Evolutionary conservation across 2,888 invertebrate genomes (phyloP).

Genomic region (Watsonalla binaria): DNA sequence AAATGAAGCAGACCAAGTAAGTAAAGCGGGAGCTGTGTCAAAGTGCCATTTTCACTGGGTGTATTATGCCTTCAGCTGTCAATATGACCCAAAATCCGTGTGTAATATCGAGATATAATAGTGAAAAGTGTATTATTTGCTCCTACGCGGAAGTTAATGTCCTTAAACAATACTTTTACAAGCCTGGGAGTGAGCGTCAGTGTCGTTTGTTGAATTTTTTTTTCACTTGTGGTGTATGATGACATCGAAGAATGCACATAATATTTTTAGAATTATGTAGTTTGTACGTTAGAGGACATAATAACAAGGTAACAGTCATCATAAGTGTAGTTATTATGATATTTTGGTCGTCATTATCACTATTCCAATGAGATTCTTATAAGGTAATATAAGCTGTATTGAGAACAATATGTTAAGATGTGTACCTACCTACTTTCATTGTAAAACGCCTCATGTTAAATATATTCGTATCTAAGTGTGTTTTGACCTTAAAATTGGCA

Average conservation of each 20-base stretch:
- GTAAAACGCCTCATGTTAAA: slow-evolving; percentile 10
- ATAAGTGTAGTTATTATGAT: slow-evolving; percentile 35
- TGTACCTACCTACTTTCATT: slow-evolving; percentile 48
- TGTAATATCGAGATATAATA: slow-evolving; percentile 47
- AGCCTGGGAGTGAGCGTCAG: slow-evolving; percentile 14
- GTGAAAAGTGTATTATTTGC: slow-evolving; percentile 33
- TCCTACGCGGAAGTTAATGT: slow-evolving; percentile 8
- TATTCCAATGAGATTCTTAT: slow-evolving; percentile 25
- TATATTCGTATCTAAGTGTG: slow-evolving; percentile 12
- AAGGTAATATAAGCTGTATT: slow-evolving; percentile 21
- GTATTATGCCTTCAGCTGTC: slow-evolving; percentile 72
- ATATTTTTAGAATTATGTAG: slow-evolving; percentile 77
- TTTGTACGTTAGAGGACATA: slow-evolving; percentile 66
- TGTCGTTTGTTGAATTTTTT: slow-evolving; percentile 21
- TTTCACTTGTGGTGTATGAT: slow-evolving; percentile 47
- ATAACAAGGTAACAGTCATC: slow-evolving; percentile 54
- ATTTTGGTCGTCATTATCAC: slow-evolving; percentile 17
- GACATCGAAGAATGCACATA: slow-evolving; percentile 70
- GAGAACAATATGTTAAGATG: slow-evolving; percentile 30
- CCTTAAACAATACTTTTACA: slow-evolving; percentile 5
- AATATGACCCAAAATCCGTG: slow-evolving; percentile 70
- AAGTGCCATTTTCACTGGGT: slow-evolving; percentile 59
- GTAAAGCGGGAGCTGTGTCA: slow-evolving; percentile 43
- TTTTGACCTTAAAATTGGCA: background rate
- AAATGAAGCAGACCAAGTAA: slow-evolving; percentile 76